Base-by-base conservation (phyloP, 2,888 invertebrate genomes). In the Zygothrica quintamaculata region DNA sequence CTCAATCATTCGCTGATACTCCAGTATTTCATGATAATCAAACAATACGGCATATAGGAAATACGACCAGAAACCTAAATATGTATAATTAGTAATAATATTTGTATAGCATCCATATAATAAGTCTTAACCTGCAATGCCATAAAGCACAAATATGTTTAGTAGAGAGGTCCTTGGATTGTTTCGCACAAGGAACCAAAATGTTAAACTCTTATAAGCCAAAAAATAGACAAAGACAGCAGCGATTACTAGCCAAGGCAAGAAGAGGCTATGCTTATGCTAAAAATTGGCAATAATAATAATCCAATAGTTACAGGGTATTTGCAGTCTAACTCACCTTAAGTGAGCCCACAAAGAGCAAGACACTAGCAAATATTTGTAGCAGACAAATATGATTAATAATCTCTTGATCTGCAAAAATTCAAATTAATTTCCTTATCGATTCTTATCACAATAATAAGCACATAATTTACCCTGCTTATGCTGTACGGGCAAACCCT, bases 181-280 rank as follows among this genome's bases (percentile, higher is more conserved):
- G 1, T 3, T 2, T 3, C 5, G 7, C 1, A 43, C 1, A 1
- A 3, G 1, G 0, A 11, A 4, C 16, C 12, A 52, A 4, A 43
- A 40, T 0, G 0, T 1, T 0, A 66, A 1, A 4, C 68, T 76
- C 1, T 40, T 34, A 34, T 59, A 74, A 6, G 58, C 1, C 18
- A 84, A 12, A 0, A 26, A 8, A 25, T 84, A 78, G 0, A 40
- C 51, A 4, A 80, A 84, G 0, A 53, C 7, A 1, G n/a, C 7
- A 5, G 74, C 62, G 3, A 61, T 34, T 1, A 47, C 8, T 3
- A 80, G 9, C 81, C 81, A 78, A 26, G 84, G 81, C 26, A 74
- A 7, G 1, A 36, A 58, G 0, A 56, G 39, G 64, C 70, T 84
- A 0, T 44, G 59, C 29, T 77, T 74, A 4, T 0, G 15, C 84